phyloP scores from a whole-genome alignment of 1,140 invertebrate genomes.

The Papilio polyxenes region DNA sequence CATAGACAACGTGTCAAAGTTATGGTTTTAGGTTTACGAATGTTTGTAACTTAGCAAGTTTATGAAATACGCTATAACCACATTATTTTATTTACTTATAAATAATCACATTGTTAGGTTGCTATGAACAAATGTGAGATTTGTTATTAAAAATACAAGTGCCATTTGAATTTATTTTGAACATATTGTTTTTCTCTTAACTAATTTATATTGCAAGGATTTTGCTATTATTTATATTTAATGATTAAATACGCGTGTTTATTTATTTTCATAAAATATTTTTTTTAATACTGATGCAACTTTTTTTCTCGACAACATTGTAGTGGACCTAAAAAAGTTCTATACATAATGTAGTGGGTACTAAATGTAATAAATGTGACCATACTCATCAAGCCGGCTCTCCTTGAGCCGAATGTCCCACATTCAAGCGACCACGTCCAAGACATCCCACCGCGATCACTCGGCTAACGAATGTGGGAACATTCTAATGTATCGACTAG shows the following conservation, averaged over 20 bases:
- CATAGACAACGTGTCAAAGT: not conserved
- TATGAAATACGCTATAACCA: not conserved
- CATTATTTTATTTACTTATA: not conserved
- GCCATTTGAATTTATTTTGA: no score
- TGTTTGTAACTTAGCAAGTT: constrained; percentile 15
- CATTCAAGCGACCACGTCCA: constrained; percentile 17
- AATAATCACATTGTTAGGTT: not conserved
- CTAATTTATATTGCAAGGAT: no score
- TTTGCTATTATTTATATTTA: no score
- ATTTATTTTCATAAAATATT: no score
- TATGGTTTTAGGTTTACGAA: constrained; percentile 18
- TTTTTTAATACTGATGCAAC: not conserved
- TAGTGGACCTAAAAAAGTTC: not conserved
- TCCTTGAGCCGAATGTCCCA: constrained; percentile 27
- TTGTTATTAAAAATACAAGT: not conserved
- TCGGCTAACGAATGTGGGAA: constrained; percentile 25
- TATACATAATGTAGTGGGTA: not conserved
- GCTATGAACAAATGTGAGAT: not conserved
- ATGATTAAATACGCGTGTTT: not conserved
- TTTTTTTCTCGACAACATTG: not conserved
- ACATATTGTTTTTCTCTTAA: no score
- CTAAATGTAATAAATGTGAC: constrained; percentile 28
- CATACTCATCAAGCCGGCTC: constrained; percentile 31
- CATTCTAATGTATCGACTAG: constrained; percentile 26
- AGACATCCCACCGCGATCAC: constrained; percentile 17